Conservation (phyloP, 2,888 invertebrate genomes). For the Leucozona laternaria region DNA sequence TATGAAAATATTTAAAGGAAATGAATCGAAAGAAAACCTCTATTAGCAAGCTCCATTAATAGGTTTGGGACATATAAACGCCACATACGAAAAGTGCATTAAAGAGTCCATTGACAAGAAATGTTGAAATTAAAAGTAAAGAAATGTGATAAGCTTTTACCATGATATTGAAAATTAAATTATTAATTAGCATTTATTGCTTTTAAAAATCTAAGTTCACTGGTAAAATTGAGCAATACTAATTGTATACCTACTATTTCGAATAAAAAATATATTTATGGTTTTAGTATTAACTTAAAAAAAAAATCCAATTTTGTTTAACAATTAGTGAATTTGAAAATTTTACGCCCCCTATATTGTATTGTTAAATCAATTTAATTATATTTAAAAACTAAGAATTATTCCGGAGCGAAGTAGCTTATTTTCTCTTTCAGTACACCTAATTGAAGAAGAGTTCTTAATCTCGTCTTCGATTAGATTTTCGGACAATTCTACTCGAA, state of each 20-base stretch:
- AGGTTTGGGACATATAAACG: background rate
- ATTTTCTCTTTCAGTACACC: too few species aligned
- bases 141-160: background rate
- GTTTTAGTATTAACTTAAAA: background rate
- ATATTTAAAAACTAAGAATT: too few species aligned
- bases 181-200: background rate
- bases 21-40: conserved; percentile 16
- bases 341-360: too few species aligned
- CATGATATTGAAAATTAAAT: conserved; percentile 1
- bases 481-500: too few species aligned
- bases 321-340: too few species aligned
- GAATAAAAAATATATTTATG: background rate
- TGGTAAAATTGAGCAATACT: background rate
- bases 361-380: too few species aligned
- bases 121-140: background rate
- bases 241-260: background rate
- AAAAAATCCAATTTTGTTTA: too few species aligned
- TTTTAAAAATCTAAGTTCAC: background rate
- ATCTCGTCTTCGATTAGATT: too few species aligned
- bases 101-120: background rate
- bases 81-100: background rate
- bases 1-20: background rate
- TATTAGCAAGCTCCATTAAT: background rate
- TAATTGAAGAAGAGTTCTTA: too few species aligned
- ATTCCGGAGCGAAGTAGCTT: too few species aligned